These are phyloP conservation scores for Zaprionus kolodkinae DNA, from an alignment of 1,140 invertebrate genomes.

Conservation along the genomic window DNA sequence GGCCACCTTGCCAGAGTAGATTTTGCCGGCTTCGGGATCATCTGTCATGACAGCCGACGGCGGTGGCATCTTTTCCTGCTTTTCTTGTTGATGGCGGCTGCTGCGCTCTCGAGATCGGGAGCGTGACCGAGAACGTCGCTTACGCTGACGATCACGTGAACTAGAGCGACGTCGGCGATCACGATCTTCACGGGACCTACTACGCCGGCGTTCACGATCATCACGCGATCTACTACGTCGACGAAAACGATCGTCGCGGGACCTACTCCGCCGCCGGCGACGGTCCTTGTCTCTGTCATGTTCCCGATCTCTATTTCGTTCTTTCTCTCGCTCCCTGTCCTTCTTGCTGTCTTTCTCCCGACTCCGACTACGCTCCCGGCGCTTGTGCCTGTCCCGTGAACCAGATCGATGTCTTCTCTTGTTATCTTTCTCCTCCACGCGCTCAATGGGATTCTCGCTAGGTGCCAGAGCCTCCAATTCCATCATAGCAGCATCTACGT, in stretches of 20 bases:
- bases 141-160: conserved; percentile 57
- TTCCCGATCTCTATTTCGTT: conserved; percentile 11
- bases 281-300: conserved; percentile 53
- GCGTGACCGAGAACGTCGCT: conserved; percentile 45
- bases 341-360: conserved; percentile 50
- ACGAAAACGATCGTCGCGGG: conserved; percentile 39
- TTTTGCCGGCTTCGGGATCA: conserved; percentile 89
- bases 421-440: conserved; percentile 61
- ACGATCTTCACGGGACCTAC: conserved; percentile 68
- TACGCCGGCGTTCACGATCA: conserved; percentile 63
- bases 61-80: conserved; percentile 66
- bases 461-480: conserved; percentile 95
- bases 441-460: conserved; percentile 63
- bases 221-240: conserved; percentile 51
- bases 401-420: conserved; percentile 56
- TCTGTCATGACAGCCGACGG: conserved; percentile 85
- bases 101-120: conserved; percentile 63
- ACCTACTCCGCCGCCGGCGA: conserved; percentile 40
- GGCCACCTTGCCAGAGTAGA: conserved; percentile 97
- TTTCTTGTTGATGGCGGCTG: conserved; percentile 24
- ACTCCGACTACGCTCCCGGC: conserved; percentile 51
- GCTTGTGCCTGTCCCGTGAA: conserved; percentile 54
- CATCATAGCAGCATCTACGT: conserved; percentile 93
- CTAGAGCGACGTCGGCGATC: conserved; percentile 71
- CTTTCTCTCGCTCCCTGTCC: conserved; percentile 8